Base-by-base conservation (phyloP, 2,888 invertebrate species). In the Linnaemya vulpina region DNA sequence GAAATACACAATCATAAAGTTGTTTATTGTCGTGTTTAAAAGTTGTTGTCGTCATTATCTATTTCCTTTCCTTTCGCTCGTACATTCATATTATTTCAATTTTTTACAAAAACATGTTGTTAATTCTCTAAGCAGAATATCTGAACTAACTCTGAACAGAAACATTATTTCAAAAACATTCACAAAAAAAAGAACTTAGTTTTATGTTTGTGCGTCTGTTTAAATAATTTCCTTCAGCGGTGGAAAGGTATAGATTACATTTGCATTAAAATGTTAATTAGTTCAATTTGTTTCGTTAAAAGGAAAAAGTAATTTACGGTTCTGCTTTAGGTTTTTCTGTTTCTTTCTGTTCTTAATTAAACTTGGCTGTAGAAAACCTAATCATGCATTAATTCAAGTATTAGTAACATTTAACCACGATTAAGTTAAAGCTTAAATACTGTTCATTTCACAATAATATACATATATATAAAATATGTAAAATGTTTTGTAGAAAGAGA, bases 191-290 rank as follows among this genome's bases (percentile, higher is more conserved):
- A 25, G 13, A 60, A 25, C 53, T 25, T 30, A 5, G 30, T 30
- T 30, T 30, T 30, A 5, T 30, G 13, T 53, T 20, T 20, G 35
- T 60, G 49, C 20, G 46, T 60, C 4, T 10, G 11, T 22, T 10
- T 30, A 30, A 20, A 60, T 60, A 49, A 22, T 70, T 70, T 81
- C 46, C 38, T 74, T 46, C 15, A 15, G 15, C n/a, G 5, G 20
- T 68, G 67, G 60, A 40, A 65, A 71, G 53, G 79, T 65, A 65
- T 51, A 15, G 67, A 55, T 62, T 67, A 62, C 75, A 40, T 40
- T 68, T 67, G 51, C 49, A 73, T 60, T 74, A 20, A 67, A 76
- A 49, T 81, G 51, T 22, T 79, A 79, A 75, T 53, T 77, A 68
- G 43, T 60, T 13, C 43, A 60, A 77, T 67, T 82, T 71, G 53